Evolutionary conservation across 2,888 invertebrate genomes (phyloP), one percentile per base, ranked within the genome.

Genomic region (Eupithecia centaureata): DNA sequence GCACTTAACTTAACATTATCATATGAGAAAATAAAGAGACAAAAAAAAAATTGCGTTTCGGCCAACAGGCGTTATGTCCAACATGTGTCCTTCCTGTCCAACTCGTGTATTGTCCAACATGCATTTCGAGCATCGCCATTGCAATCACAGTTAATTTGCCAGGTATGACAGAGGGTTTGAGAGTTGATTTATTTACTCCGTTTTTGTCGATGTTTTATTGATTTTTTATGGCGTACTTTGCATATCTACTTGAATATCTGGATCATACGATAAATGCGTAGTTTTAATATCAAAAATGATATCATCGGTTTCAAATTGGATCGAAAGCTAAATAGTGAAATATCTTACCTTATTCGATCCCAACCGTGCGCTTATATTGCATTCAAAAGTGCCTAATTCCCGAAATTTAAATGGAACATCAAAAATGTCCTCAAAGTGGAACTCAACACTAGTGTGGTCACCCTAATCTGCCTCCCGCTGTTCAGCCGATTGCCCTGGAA

Each of bases 401-500:
- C 18, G 18, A n/a, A 38, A 38, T 18, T 42, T 18, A 38, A 1
- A 35, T 15, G 12, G 3, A 5, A 35, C 15, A 33, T 35, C 35
- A 0, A 38, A 38, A 38, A 38, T 18, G 42, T 7, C 42, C 8
- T 42, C 2, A 5, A 42, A 42, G 18, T 8, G 18, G 18, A 42
- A 42, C 42, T 42, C 7, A 18, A 5, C 12, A 25, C 22, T 30
- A 18, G 54, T 25, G 1, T 68, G 61, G 68, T 35, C 5, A 61
- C 61, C 58, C 61, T 58, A 61, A 52, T 59, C 63, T 65, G 62
- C 68, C 69, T 51, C 69, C 69, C 60, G 69, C 69, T 63, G 69
- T 63, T 69, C 56, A 25, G 56, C 32, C 63, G 35, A 69, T 69
- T 65, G 60, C 65, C 63, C 60, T 63, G 68, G 61, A 69, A 61